Evolutionary conservation across 2,888 invertebrate species (phyloP).

Genomic region (Thymelicus sylvestris): DNA sequence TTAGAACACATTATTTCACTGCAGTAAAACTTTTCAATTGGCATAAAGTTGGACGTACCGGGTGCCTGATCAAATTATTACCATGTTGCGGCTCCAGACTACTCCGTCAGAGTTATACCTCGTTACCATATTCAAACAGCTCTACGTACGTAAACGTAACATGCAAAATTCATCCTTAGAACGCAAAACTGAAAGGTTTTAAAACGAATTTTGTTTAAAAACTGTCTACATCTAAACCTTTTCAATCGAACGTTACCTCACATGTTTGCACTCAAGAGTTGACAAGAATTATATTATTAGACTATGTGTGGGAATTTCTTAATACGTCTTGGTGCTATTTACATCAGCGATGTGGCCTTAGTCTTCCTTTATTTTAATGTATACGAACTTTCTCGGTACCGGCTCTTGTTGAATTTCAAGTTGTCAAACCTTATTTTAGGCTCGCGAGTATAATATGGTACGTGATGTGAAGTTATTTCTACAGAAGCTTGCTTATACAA

Average conservation of each 20-base stretch:
- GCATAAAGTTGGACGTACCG: conserved; percentile 69
- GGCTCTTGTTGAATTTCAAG: conserved; percentile 39
- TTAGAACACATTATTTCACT: conserved; percentile 62
- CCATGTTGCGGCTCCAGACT: conserved; percentile 72
- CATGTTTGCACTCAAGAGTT: conserved; percentile 59
- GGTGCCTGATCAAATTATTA: conserved; percentile 82
- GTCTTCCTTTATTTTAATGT: conserved; percentile 44
- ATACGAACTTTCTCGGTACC: conserved; percentile 39
- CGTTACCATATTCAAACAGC: conserved; percentile 51
- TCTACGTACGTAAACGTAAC: conserved; percentile 46
- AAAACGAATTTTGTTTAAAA: conserved; percentile 36
- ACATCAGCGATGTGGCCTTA: conserved; percentile 56
- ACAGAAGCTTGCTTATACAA: conserved; percentile 27
- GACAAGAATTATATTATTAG: conserved; percentile 71
- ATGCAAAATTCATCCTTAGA: conserved; percentile 45
- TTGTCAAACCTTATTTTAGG: conserved; percentile 38
- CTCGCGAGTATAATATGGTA: conserved; percentile 34
- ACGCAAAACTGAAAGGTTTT: conserved; percentile 28
- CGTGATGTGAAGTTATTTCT: conserved; percentile 34
- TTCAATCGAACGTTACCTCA: conserved; percentile 38
- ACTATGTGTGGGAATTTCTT: conserved; percentile 71
- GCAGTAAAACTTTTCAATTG: conserved; percentile 77
- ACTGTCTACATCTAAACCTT: conserved; percentile 24
- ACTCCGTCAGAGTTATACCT: conserved; percentile 58
- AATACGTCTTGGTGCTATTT: conserved; percentile 79